A percentile compares a stretch with the other conserved stretches of the same genome.
Conservation (phyloP, 2,797 vertebrate genomes). For the Dallia pectoralis region DNA sequence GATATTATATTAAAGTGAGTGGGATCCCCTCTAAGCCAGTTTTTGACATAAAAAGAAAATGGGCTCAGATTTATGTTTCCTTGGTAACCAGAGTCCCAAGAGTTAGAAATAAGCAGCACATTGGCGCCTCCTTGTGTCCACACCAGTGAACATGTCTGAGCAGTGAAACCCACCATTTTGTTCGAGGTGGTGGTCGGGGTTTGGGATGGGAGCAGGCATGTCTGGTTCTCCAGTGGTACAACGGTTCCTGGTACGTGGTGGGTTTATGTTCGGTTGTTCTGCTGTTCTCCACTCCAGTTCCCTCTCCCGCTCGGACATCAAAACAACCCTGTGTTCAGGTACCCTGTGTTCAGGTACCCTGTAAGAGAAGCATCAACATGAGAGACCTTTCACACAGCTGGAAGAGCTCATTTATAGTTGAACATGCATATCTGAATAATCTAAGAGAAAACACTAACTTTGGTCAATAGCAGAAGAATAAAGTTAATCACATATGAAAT, state of each 20-base stretch:
- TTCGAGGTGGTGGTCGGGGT: constrained; percentile 65
- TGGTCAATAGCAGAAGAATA: not conserved
- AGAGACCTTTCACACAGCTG: not conserved
- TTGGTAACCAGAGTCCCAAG: no score
- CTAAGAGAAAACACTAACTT: not conserved
- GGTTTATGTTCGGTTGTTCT: constrained; percentile 44
- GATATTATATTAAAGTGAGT: no score
- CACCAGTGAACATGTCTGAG: not conserved
- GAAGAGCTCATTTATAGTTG: not conserved
- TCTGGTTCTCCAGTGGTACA: constrained; percentile 73
- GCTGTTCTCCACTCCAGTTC: constrained; percentile 79
- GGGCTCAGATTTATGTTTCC: no score
- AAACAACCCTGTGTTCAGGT: constrained; percentile 75
- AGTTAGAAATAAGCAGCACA: not conserved
- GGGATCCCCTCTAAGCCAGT: no score
- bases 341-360: no score
- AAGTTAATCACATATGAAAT: not conserved
- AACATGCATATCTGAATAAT: not conserved
- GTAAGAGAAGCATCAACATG: not conserved
- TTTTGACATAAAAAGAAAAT: no score
- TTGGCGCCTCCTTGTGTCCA: not conserved
- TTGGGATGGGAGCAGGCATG: constrained; percentile 69
- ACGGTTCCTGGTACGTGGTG: constrained; percentile 71
- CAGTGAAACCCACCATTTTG: constrained; percentile 76
- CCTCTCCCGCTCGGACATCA: constrained; percentile 76